Percentiles rank a stretch among this genome's conserved stretches.
Evolutionary conservation across 2,888 invertebrate species (phyloP).

Genomic region (Xestia c-nigrum): DNA sequence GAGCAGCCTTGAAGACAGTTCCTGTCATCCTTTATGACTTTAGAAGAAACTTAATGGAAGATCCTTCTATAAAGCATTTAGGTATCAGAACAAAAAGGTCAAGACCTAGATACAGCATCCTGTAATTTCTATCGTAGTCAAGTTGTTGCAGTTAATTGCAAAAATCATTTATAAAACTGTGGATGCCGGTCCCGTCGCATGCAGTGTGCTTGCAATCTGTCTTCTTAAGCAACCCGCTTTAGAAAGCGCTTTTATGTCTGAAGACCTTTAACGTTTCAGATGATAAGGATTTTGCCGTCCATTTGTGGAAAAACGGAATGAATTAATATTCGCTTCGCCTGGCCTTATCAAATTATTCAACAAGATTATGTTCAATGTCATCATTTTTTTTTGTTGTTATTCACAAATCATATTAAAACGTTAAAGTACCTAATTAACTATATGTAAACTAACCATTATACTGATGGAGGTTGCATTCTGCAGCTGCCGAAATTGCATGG

Average conservation of each 20-base stretch:
- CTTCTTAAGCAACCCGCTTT: background rate
- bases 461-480: background rate
- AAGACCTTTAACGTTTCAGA: background rate
- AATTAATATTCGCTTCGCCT: background rate
- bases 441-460: no score
- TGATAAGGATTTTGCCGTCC: background rate
- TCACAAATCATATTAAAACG: background rate
- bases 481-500: background rate
- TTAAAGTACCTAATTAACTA: background rate
- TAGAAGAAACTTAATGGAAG: background rate
- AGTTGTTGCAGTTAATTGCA: slow-evolving; percentile 6
- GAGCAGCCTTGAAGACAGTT: background rate
- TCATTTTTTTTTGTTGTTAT: background rate
- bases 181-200: background rate
- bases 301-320: background rate
- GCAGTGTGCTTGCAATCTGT: slow-evolving; percentile 24
- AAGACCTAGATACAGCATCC: background rate
- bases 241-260: background rate
- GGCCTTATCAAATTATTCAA: background rate
- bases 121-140: slow-evolving; percentile 3
- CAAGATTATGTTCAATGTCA: background rate
- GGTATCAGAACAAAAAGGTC: background rate
- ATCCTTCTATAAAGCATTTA: slow-evolving; percentile 9
- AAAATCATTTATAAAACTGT: slow-evolving; percentile 14
- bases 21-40: background rate